Evolutionary conservation across 2,888 invertebrate species (phyloP).

Genomic region (Pyralis farinalis): DNA sequence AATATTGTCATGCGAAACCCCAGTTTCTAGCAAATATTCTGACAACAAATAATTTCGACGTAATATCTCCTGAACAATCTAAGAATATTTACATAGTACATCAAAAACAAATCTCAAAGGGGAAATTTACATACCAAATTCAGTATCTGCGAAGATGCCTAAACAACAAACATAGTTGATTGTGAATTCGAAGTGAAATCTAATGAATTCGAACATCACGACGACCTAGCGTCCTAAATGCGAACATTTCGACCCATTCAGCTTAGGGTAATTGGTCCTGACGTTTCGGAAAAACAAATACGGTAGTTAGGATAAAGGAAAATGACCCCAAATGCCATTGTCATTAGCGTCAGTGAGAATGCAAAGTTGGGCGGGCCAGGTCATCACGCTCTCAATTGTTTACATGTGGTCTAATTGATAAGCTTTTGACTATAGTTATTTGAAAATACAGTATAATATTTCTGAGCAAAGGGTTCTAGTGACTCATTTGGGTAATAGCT

Average conservation of each 20-base stretch:
- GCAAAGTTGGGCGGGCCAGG: constrained; percentile 19
- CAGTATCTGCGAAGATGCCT: no score
- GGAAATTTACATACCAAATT: no score
- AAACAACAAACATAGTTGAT: neutral
- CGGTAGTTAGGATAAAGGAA: constrained; percentile 12
- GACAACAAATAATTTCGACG: no score
- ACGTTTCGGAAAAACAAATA: constrained; percentile 13
- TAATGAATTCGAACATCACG: constrained; percentile 21
- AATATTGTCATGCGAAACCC: no score
- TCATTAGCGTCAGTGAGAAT: constrained; percentile 17
- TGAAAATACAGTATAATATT: neutral
- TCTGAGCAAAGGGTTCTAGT: no score
- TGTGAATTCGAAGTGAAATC: constrained; percentile 8
- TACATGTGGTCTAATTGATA: constrained; percentile 11
- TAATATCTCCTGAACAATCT: no score
- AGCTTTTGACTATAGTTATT: neutral
- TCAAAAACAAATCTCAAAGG: no score
- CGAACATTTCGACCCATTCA: constrained; percentile 5
- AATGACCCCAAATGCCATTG: constrained; percentile 21
- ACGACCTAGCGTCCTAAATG: constrained; percentile 6
- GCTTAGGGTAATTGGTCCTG: constrained; percentile 17
- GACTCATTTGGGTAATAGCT: no score
- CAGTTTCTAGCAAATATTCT: no score
- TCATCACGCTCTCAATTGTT: constrained; percentile 23
- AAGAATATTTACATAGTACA: no score